A percentile compares a stretch with the other conserved stretches of the same genome.
Conservation (phyloP, 2,113 vertebrate species). For the Centropristis striata region DNA sequence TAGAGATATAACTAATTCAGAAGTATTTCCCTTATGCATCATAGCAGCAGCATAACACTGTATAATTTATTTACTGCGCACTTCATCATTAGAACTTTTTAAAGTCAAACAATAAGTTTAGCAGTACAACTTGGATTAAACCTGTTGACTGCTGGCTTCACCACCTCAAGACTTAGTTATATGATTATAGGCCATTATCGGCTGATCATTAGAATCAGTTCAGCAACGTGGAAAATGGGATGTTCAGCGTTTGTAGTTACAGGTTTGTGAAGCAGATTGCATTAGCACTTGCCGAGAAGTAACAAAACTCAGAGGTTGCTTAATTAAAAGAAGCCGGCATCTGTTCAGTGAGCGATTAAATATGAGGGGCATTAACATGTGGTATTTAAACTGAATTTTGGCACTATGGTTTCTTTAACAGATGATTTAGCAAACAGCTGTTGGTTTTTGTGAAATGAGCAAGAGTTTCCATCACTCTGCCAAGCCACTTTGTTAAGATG, state of each 20-base stretch:
- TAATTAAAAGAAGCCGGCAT: constrained; percentile 84
- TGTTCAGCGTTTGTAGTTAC: constrained; percentile 73
- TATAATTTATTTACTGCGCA: constrained; percentile 7
- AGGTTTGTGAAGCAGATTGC: constrained; percentile 77
- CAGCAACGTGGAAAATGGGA: constrained; percentile 79
- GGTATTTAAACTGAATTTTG: constrained; percentile 76
- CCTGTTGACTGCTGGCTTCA: constrained; percentile 49
- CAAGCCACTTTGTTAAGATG: constrained; percentile 65
- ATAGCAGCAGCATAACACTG: not conserved
- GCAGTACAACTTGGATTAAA: constrained; percentile 25
- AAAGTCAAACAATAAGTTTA: constrained; percentile 28
- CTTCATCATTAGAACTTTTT: constrained; percentile 25
- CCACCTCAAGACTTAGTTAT: constrained; percentile 49
- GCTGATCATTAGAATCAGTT: constrained; percentile 78
- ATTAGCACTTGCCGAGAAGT: constrained; percentile 68
- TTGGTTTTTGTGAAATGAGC: constrained; percentile 66
- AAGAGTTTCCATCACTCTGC: constrained; percentile 46
- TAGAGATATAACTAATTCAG: constrained; percentile 28
- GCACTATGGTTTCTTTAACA: constrained; percentile 79
- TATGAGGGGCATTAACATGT: constrained; percentile 74
- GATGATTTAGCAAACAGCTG: constrained; percentile 84
- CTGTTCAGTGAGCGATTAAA: constrained; percentile 80
- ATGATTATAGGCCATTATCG: constrained; percentile 76
- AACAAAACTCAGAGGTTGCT: constrained; percentile 74
- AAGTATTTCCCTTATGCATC: constrained; percentile 8